phyloP scores from a whole-genome alignment of 2,113 vertebrate genomes.

The Dicaeum eximium region DNA sequence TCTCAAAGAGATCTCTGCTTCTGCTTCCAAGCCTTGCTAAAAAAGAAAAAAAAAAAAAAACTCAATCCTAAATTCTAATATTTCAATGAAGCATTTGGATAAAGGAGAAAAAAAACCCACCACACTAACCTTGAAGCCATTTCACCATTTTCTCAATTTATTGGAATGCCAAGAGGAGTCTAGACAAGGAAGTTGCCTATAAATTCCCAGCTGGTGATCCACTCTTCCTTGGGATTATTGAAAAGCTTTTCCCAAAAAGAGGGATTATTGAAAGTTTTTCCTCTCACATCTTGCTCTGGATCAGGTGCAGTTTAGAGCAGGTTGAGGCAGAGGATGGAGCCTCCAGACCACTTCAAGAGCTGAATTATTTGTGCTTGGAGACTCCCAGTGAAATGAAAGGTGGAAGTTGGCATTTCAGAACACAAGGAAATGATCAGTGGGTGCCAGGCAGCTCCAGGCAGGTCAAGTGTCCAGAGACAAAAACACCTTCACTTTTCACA shows the following conservation, averaged over 20 bases:
- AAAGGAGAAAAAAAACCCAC: rapidly evolving
- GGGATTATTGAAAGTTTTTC: neutral
- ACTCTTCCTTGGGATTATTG: neutral
- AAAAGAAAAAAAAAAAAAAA: neutral
- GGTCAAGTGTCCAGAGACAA: neutral
- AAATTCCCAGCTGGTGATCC: neutral
- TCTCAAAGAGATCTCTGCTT: neutral
- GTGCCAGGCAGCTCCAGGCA: neutral
- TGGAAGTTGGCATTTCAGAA: neutral
- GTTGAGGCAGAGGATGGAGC: neutral
- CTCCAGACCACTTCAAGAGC: neutral
- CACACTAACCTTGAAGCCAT: neutral
- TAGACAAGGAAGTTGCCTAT: neutral
- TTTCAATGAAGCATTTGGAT: neutral
- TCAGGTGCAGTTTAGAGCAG: neutral
- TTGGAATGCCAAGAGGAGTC: neutral
- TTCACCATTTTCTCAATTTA: neutral
- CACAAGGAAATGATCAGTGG: neutral
- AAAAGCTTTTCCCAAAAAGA: neutral
- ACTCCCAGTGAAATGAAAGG: neutral
- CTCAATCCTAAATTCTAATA: neutral
- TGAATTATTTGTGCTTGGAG: neutral
- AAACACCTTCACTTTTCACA: neutral
- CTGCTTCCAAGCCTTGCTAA: neutral
- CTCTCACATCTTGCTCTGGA: neutral